Base-by-base conservation (phyloP, 2,113 vertebrate genomes). In the Anser cygnoides region DNA sequence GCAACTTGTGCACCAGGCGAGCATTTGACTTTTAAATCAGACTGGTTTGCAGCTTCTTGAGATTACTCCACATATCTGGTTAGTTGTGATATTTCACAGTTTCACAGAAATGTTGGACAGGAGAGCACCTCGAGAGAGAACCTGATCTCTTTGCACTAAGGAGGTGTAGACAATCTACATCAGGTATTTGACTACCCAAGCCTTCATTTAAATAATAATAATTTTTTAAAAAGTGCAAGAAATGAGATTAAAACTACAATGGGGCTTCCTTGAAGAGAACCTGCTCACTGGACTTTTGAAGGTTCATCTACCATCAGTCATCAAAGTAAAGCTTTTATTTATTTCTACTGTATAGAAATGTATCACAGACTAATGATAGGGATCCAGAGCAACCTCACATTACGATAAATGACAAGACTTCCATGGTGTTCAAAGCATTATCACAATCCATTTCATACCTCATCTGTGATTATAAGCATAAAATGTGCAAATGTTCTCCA, bases 401-500 rank as follows among this genome's bases (percentile, higher is more conserved):
- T 94, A 71, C 94, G 95, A 97, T 96, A 97, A 97, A 97, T 97
- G 93, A 95, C 63, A 92, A 54, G 85, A 54, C 33, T 92, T 96
- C 81, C 76, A 52, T 82, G 82, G 84, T 97, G 81, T 74, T 97
- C 97, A 95, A 68, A 86, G 62, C 74, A 66, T 75, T 82, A 89
- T 83, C 11, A 44, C 93, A 96, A 97, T 92, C 93, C 90, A 96
- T 97, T 98, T 98, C 97, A 97, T 95, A 96, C 76, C 91, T 97
- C 96, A 95, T 97, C 95, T 87, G 70, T 97, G 97, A 96, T 73
- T 95, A 80, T 46, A 95, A 97, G 90, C 92, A 97, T 89, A 90
- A 96, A 94, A 95, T 83, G 70, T 86, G 93, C 65, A 90, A 92
- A 93, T 83, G 65, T 72, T 91, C 93, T 85, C 89, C 71, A 37